Evolutionary conservation across 2,797 vertebrate species (phyloP), one percentile per base, ranked within the genome.

Genomic region (Decapterus maruadsi): DNA sequence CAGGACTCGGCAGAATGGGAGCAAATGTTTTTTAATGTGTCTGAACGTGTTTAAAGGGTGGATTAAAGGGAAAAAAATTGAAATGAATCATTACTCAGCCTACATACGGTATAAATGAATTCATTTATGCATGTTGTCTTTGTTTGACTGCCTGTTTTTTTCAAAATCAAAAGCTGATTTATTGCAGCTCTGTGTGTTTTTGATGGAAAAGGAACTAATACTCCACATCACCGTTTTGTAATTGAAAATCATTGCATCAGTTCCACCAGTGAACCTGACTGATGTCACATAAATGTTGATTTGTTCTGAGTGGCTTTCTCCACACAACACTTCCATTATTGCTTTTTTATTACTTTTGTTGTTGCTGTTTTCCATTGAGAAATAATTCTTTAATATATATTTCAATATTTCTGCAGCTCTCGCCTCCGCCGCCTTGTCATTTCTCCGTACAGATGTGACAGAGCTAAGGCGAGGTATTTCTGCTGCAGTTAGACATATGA

Each of bases 361-460:
- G 92, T 89, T 77, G 90, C 89, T 78, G 88, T 91, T 93, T 92
- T 87, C 91, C 90, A 80, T 91, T 80, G 91, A 93, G 90, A 94
- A 94, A 93, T 93, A 92, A 93, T 93, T 92, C 88, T 91, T 89
- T 90, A 92, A 92, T 93, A 93, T 92, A 88, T 89, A 91, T 93
- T 93, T 93, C 90, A 91, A 93, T 93, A 91, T 92, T 90, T 91
- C 86, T 14, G 53, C 16, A 6, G 62, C 84, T 55, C 62, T 84
- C 72, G 75, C 83, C 81, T 83, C 64, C 61, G 3, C 78, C 61
- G 22, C 38, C 72, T 81, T 82, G 85, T 87, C 76, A 67, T 89
- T 84, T 42, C 75, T 88, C 74, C 3, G 46, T 46, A 8, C 67
- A 45, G 82, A 80, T 56, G 74, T 80, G 84, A 77, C 76, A 4